phyloP scores from a whole-genome alignment of 2,888 invertebrate genomes.

The Amiota minor region DNA sequence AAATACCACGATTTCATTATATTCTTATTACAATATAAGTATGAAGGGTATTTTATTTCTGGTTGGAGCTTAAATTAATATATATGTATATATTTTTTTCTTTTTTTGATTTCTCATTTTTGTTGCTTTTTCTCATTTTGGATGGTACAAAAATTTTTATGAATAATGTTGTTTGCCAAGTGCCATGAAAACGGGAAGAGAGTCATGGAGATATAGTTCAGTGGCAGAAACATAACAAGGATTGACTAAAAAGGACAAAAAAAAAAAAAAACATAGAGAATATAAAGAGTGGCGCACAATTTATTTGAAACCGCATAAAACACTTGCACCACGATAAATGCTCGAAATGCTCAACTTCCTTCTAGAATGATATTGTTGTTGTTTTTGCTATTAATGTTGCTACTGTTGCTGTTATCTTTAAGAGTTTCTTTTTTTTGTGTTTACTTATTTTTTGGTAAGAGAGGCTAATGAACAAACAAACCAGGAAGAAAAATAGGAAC shows the following conservation, averaged over 20 bases:
- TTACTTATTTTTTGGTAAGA: slow-evolving; percentile 35
- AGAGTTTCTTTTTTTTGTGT: slow-evolving; percentile 27
- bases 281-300: slow-evolving; percentile 51
- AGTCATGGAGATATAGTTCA: slow-evolving; percentile 17
- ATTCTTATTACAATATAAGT: too few species aligned
- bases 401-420: slow-evolving; percentile 32
- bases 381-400: neutral
- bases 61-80: too few species aligned
- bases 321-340: slow-evolving; percentile 55
- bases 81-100: too few species aligned
- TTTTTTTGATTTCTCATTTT: too few species aligned
- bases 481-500: slow-evolving; percentile 31
- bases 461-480: slow-evolving; percentile 65
- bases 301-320: slow-evolving; percentile 65
- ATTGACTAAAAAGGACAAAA: slow-evolving; percentile 17
- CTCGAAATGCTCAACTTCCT: slow-evolving; percentile 37
- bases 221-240: slow-evolving; percentile 33
- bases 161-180: slow-evolving; percentile 34
- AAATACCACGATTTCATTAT: too few species aligned
- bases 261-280: neutral
- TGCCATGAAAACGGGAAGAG: too few species aligned
- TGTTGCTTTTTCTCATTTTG: neutral
- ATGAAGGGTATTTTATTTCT: too few species aligned
- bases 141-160: slow-evolving; percentile 40
- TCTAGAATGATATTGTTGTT: slow-evolving; percentile 17